Base-by-base conservation (phyloP, 1,140 invertebrate genomes). In the Gyrodactylus bullatarudis region DNA sequence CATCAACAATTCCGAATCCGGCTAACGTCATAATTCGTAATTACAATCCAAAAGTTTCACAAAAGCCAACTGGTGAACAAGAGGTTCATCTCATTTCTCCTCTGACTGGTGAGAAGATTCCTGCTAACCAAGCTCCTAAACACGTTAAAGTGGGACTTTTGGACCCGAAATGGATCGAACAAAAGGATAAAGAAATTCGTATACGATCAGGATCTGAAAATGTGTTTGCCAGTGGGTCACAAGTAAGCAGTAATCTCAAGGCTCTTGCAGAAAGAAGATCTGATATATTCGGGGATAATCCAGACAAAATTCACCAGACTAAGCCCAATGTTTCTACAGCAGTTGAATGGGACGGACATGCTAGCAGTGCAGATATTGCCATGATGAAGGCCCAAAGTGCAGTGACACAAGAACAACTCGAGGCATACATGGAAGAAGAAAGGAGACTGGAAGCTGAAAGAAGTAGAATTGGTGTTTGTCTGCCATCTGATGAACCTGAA, bases 271-370 rank as follows among this genome's bases (percentile, higher is more conserved):
- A 98, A 78, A 85, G 93, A 76, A 89, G 95, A 87, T 96, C 94
- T 1, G 95, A 99, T 85, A 99, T 99, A 81, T 99, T 99, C 79
- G 95, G 95, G 84, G 92, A 97, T 80, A 94, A 98, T 84, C 95
- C 93, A 0, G 88, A 89, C 0, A 98, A n/a, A n/a, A 54, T 54
- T 54, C 8, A 54, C 8, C 34, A 54, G 34, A 54, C 8, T 8
- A 54, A n/a, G 34, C 34, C 34, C 8, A n/a, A 16, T 54, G n/a
- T 16, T n/a, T 54, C 34, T n/a, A n/a, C 8, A 16, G 34, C 8
- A n/a, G 34, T 54, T 54, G 34, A 54, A 54, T 54, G 34, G 34
- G 34, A 54, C 34, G 34, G 34, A 54, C 34, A 54, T 54, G n/a
- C 8, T 8, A 54, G 8, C n/a, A 54, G 34, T 54, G 34, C 34